phyloP scores from a whole-genome alignment of 2,797 vertebrate species.

The Streptopelia turtur region DNA sequence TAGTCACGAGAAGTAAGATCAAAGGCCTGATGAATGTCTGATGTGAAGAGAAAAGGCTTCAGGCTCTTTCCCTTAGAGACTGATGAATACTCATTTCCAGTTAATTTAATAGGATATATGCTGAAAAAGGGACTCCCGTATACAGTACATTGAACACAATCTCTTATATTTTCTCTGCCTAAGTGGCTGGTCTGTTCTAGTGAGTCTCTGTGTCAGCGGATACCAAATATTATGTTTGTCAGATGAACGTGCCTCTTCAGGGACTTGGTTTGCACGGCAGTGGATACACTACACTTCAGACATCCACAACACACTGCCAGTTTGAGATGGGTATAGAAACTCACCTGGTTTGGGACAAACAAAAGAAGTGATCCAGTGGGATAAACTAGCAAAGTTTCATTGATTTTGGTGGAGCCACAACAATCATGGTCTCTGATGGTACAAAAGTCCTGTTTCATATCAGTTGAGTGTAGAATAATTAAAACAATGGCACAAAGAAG shows the following conservation, averaged over 20 bases:
- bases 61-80: conserved; percentile 37
- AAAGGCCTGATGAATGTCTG: conserved; percentile 60
- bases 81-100: conserved; percentile 53
- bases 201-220: conserved; percentile 25
- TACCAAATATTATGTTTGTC: conserved; percentile 53
- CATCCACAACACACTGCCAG: fast-evolving
- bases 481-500: neutral
- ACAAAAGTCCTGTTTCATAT: neutral
- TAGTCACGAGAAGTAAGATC: conserved; percentile 41
- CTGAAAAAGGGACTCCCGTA: conserved; percentile 12
- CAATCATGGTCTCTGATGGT: neutral
- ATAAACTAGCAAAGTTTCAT: neutral
- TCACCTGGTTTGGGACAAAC: neutral
- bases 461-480: neutral
- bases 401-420: neutral
- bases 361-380: neutral
- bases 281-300: neutral
- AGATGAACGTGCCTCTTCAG: conserved; percentile 13
- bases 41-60: conserved; percentile 45
- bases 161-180: conserved; percentile 26
- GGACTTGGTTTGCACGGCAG: neutral
- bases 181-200: conserved; percentile 6
- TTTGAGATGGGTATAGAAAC: neutral
- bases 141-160: conserved; percentile 51
- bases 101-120: conserved; percentile 64